These are phyloP conservation scores for Parnassius mnemosyne DNA, from an alignment of 2,888 invertebrate species.

Conservation along the genomic window DNA sequence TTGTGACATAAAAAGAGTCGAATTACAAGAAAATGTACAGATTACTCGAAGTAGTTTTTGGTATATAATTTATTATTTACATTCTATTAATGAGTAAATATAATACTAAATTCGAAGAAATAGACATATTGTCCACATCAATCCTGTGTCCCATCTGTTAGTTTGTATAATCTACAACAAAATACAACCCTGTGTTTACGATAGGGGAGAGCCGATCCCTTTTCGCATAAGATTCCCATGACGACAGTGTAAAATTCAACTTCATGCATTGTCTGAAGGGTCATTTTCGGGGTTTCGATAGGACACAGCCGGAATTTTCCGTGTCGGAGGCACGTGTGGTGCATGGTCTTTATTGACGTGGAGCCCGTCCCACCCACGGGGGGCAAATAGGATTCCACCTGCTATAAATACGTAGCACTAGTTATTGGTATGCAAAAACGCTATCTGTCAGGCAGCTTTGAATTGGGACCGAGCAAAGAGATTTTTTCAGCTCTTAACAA, in stretches of 20 bases:
- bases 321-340: conserved; percentile 72
- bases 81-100: too few species aligned
- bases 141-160: conserved; percentile 10
- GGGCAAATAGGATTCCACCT: conserved; percentile 67
- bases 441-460: conserved; percentile 30
- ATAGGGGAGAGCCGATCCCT: conserved; percentile 68
- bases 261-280: conserved; percentile 28
- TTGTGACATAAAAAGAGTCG: too few species aligned
- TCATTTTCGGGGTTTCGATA: conserved; percentile 26
- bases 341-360: conserved; percentile 72
- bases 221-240: conserved; percentile 54
- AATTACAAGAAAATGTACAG: too few species aligned
- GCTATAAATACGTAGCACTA: conserved; percentile 60
- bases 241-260: conserved; percentile 37
- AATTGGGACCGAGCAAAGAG: conserved; percentile 27
- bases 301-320: conserved; percentile 58
- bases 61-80: too few species aligned
- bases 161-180: conserved; percentile 49
- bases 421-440: conserved; percentile 59
- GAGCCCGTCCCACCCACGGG: conserved; percentile 56
- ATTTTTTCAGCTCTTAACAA: conserved; percentile 20
- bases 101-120: not conserved
- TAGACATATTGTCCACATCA: not conserved
- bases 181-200: conserved; percentile 70
- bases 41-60: too few species aligned